Base-by-base conservation (phyloP, 2,888 invertebrate species). In the Agrochola lychnidis region DNA sequence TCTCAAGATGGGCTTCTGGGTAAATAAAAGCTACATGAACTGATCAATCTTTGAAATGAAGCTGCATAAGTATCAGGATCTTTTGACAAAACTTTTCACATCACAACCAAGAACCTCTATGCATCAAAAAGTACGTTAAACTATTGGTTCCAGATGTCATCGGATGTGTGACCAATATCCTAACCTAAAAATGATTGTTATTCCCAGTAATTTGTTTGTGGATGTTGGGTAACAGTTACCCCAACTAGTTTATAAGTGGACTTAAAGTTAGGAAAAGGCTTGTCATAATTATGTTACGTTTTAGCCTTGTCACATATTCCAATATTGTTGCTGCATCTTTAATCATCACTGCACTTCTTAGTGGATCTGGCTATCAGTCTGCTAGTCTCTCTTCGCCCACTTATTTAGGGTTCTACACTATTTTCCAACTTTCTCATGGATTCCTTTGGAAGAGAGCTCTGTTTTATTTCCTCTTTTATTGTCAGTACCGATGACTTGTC, bases 171-270 rank as follows among this genome's bases (percentile, higher is more conserved):
- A 40, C 10, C n/a, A 5, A 1, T 12, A 45, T 59, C 10, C 16
- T 66, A 78, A 53, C 53, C 53, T 78, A 53, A 61, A 72, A 78
- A 53, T 14, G 0, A 10, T 56, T 22, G 22, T 16, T 14, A 16
- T 59, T 12, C 10, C 25, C 57, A 51, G 22, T n/a, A 22, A 36
- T 5, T 45, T 6, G 9, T 51, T 25, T 42, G 4, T 48, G 19
- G 2, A 30, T 48, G 19, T 36, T 22, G 19, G 36, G 12, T 40
- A 6, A 22, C 22, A 69, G 14, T 48, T 7, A 4, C 4, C 19
- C 7, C 7, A 45, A 19, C 0, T 36, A 30, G 22, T 70, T 25
- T 10, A 4, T 4, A 25, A 12, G 16, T n/a, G 36, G 19, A 42
- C 5, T 36, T 14, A 59, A 25, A 59, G n/a, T 12, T 40, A 12